phyloP scores from a whole-genome alignment of 1,140 invertebrate species.

The Brachionus calyciflorus region DNA sequence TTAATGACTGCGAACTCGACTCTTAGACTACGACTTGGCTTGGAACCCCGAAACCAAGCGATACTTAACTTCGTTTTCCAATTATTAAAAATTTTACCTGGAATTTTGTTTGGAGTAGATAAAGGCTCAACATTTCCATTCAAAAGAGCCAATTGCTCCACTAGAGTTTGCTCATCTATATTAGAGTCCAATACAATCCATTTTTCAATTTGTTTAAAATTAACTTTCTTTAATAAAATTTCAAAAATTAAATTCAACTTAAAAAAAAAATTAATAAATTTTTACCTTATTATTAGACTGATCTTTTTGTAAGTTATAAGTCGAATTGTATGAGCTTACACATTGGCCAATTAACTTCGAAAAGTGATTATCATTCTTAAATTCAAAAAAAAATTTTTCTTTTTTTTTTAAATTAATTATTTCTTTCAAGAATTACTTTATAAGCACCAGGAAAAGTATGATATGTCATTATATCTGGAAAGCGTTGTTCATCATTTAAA shows the following conservation, averaged over 20 bases:
- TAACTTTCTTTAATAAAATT: constrained; percentile 20
- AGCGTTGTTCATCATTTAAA: constrained; percentile 2
- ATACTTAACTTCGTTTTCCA: no score
- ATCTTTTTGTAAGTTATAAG: constrained; percentile 18
- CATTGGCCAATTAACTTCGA: neutral
- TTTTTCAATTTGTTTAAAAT: constrained; percentile 24
- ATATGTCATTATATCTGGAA: constrained; percentile 3
- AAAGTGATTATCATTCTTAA: neutral
- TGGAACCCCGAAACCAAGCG: no score
- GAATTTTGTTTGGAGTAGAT: neutral
- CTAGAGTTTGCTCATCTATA: neutral
- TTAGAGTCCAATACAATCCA: constrained; percentile 6
- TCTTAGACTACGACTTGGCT: no score
- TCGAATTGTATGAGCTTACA: constrained; percentile 1
- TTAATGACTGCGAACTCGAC: no score
- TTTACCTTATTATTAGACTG: constrained; percentile 6
- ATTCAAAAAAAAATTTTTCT: no score
- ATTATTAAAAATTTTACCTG: no score
- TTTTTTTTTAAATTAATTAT: no score
- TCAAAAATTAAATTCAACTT: neutral
- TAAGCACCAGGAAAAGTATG: constrained; percentile 33
- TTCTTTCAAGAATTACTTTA: no score
- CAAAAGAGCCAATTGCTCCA: neutral
- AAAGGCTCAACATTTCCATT: neutral
- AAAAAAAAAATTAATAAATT: neutral